Base-by-base conservation (phyloP, 2,113 vertebrate species). In the Chionomys nivalis region DNA sequence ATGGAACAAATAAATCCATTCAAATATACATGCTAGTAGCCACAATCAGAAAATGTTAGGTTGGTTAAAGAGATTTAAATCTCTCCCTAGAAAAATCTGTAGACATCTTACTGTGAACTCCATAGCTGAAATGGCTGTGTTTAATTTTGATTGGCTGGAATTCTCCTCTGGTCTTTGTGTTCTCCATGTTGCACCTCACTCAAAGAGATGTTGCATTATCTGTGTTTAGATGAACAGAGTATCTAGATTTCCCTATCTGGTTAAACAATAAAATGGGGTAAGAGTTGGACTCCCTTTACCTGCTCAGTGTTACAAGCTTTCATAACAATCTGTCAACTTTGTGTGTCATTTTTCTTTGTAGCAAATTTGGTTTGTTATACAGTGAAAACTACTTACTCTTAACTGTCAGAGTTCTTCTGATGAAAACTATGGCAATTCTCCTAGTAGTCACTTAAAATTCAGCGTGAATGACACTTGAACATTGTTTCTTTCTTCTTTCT, bases 1-100 rank as follows among this genome's bases (percentile, higher is more conserved):
- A 2, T 39, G 66, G 85, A 92, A 73, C 44, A 93, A 92, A 39
- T 0, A 91, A 63, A 47, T 33, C 47, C 70, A 58, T 86, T 90
- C 24, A 47, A 47, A 85, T 77, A 65, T 52, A 66, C 1, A 88
- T 55, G 79, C 4, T 9, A 55, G 1, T 72, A 77, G 3, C 42
- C 88, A 21, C 17, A 85, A 28, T 96, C 36, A 76, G 6, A 44
- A 44, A 81, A 33, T 21, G 33, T 81, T 92, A 42, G 82, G 63
- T 39, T 88, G 90, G 33, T n/a, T 72, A 33, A 87, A 95, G 26
- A 95, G 78, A 92, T 79, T 14, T 68, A 94, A 94, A 86, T 78
- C 8, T 42, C 2, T 28, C 66, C 33, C 65, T 76, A 73, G 42
- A 70, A 79, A 75, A 86, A 58, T 23, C 58, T 86, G 36, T 19